These are phyloP conservation scores for Drosophila leontia DNA, from an alignment of 1,140 invertebrate genomes.

Conservation along the genomic window DNA sequence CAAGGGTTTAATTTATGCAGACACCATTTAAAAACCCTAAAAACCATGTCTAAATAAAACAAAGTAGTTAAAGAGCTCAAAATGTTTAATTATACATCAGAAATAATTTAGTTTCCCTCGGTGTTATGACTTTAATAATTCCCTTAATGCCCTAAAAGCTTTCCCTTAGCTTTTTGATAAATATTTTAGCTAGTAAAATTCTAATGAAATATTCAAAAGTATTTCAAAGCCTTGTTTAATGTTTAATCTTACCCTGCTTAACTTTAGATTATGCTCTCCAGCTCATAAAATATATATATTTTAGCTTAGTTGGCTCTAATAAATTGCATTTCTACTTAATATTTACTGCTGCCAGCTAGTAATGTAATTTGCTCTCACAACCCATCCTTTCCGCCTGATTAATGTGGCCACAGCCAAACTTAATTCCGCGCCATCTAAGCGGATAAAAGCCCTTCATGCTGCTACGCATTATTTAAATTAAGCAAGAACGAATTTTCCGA, in stretches of 20 bases:
- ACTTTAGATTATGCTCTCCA: neutral
- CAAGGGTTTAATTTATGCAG: no score
- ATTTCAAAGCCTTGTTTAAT: neutral
- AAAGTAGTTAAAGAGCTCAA: neutral
- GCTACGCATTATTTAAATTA: conserved; percentile 47
- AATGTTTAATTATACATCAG: neutral
- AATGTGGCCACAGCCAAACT: conserved; percentile 35
- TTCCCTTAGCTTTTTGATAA: neutral
- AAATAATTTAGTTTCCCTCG: neutral
- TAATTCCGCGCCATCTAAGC: conserved; percentile 23
- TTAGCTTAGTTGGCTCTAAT: neutral
- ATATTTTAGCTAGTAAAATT: neutral
- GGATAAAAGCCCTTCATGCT: conserved; percentile 33
- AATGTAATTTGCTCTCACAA: conserved; percentile 8
- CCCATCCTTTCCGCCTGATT: conserved; percentile 13
- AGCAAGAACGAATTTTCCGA: conserved; percentile 29
- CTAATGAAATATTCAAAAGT: neutral
- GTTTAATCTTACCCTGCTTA: neutral
- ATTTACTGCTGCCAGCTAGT: conserved; percentile 22
- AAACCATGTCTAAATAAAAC: no score
- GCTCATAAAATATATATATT: neutral
- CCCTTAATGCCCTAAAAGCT: neutral
- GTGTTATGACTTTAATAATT: neutral
- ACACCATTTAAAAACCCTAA: neutral
- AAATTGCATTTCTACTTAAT: conserved; percentile 7